Evolutionary conservation across 2,113 vertebrate species (phyloP).

Genomic region (Laticauda laticaudata): DNA sequence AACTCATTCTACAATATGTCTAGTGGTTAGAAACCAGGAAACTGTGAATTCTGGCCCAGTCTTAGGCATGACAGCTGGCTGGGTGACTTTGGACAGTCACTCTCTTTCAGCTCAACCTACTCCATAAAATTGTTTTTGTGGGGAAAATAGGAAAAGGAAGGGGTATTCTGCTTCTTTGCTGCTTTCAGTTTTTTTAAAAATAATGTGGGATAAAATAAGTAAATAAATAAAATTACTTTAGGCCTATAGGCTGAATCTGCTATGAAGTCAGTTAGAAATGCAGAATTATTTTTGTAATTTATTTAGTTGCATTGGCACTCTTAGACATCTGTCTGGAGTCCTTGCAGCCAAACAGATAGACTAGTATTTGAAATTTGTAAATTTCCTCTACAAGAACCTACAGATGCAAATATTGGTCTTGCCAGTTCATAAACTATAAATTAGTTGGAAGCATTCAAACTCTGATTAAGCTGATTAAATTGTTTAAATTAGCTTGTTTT

Average conservation of each 20-base stretch:
- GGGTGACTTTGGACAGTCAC: no score
- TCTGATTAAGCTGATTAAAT: conserved; percentile 13
- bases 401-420: neutral
- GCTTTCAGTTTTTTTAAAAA: no score
- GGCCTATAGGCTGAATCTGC: neutral
- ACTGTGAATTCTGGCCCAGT: no score
- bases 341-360: neutral
- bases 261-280: neutral
- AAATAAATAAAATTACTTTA: neutral
- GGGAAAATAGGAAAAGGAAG: no score
- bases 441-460: neutral
- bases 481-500: neutral
- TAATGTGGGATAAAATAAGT: no score
- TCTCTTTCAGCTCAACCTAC: no score
- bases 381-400: neutral
- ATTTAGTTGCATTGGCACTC: neutral
- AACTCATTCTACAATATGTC: neutral
- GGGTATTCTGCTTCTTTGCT: no score
- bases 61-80: no score
- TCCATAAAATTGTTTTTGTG: no score
- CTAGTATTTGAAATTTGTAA: neutral
- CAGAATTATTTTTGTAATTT: neutral
- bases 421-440: neutral
- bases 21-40: no score
- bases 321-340: conserved; percentile 15